Base-by-base conservation (phyloP, 2,113 vertebrate species). In the Rousettus leschenaultii region DNA sequence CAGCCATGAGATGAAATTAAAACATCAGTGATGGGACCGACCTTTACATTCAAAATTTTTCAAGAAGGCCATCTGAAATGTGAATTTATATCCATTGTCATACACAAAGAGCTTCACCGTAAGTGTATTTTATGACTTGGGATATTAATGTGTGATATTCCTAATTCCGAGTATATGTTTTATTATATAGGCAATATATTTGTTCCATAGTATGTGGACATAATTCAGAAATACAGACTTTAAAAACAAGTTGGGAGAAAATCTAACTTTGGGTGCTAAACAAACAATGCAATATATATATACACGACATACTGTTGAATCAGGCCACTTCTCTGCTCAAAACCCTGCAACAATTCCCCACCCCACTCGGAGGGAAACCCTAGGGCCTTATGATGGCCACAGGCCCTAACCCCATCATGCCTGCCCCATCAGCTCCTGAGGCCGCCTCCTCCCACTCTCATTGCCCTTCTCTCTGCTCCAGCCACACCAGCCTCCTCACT, bases 181-280 rank as follows among this genome's bases (percentile, higher is more conserved):
- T 88, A 68, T 80, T 33, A 80, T 28, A 18, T 24, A 43, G 53
- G 48, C 33, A 63, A 14, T 84, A 48, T 22, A 80, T 91, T n/a
- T 40, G 28, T 75, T 68, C 43, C 40, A 43, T 6, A 38, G 63
- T 19, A 66, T 65, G 15, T n/a, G 14, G 5, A 33, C 51, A 30
- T 85, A 51, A 35, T 88, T 66, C 59, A 73, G 70, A 93, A 73
- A 55, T 21, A 11, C 24, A 65, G 73, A 89, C 40, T 78, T 91
- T 40, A 61, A 84, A 88, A 93, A 87, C 12, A 89, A 55, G 40
- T 73, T 73, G 65, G 7, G 16, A 51, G 51, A 51, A 51, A 51
- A 51, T 51, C 51, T 51, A 5, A 51, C 48, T 16, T 51, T 51
- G 51, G 51, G 15, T 51, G 51, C 14, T 51, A 51, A 51, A 51